Conservation (phyloP, 2,888 invertebrate genomes). For the Dermolepida albohirtum region DNA sequence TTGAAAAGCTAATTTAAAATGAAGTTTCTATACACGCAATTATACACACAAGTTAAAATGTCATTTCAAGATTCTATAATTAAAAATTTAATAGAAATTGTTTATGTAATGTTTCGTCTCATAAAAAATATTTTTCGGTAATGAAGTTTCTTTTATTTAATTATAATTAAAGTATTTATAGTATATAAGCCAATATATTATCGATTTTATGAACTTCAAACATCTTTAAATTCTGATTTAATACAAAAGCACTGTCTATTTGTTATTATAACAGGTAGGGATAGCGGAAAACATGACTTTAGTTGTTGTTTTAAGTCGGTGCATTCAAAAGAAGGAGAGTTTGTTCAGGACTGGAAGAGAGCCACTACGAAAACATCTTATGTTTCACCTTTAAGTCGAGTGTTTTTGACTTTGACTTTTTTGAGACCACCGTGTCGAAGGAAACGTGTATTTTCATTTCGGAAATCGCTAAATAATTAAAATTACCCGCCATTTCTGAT, state of each 20-base stretch:
- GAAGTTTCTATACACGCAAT: too few species aligned
- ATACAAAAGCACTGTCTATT: conserved; percentile 3
- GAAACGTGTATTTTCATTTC: too few species aligned
- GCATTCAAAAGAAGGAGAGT: conserved; percentile 46
- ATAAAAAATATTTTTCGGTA: too few species aligned
- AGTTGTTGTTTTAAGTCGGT: conserved; percentile 50
- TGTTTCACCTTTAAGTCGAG: conserved; percentile 44
- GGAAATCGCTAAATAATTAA: too few species aligned
- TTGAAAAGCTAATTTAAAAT: too few species aligned
- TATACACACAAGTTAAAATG: too few species aligned
- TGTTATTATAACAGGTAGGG: conserved; percentile 42
- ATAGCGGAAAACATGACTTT: conserved; percentile 27
- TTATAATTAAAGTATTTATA: too few species aligned
- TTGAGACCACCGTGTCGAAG: conserved; percentile 24
- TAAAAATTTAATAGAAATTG: too few species aligned
- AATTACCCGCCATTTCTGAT: too few species aligned
- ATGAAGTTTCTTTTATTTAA: too few species aligned
- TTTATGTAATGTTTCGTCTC: too few species aligned
- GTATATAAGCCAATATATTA: not conserved
- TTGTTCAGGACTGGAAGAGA: conserved; percentile 49
- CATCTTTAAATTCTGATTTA: conserved; percentile 20
- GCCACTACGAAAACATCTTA: conserved; percentile 48
- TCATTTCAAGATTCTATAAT: too few species aligned
- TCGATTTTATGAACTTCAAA: conserved; percentile 4
- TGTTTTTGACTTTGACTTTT: conserved; percentile 41